Evolutionary conservation across 2,888 invertebrate species (phyloP), one percentile per base, ranked within the genome.

Genomic region (Clivina fossor): DNA sequence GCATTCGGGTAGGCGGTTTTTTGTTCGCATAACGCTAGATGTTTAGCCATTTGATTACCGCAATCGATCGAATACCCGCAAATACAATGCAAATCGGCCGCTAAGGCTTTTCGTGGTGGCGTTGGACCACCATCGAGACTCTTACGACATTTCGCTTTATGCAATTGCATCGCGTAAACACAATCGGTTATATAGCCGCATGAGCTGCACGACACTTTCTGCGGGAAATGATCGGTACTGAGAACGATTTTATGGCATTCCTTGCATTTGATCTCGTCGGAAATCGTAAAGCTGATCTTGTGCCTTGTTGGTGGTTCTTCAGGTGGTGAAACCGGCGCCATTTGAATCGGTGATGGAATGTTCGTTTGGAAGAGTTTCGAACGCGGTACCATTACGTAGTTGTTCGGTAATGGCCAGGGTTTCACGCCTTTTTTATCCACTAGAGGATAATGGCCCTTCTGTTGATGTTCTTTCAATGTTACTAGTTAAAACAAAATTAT

Each of bases 131-230:
- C 51, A 41, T 58, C 68, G n/a, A n/a, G n/a, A n/a, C n/a, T n/a
- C 73, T 73, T 74, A 62, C 48, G 68, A 59, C 81, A 81, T 46
- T 73, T 73, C 2, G 74, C 70, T 9, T 73, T 72, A 75, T 93
- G 93, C 28, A 84, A 83, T 64, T 87, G 79, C 79, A 90, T 88
- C 2, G 90, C 88, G 60, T 85, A 83, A 73, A 86, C 84, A 69
- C 95, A 94, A 64, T 86, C 86, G 1, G 93, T 90, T 56, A 84
- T 83, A 74, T 85, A 94, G 50, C 87, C 82, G 66, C 95, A 95
- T 58, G 60, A 50, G 20, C 44, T 33, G 26, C 35, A n/a, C 15
- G 58, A 22, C 49, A 46, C 11, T 5, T 22, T 11, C 20, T 33
- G 38, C 7, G 44, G 44, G 19, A 30, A 44, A 15, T 44, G 44